Evolutionary conservation across 1,140 invertebrate species (phyloP), one percentile per base, ranked within the genome.

Genomic region (Heliconius melpomene): DNA sequence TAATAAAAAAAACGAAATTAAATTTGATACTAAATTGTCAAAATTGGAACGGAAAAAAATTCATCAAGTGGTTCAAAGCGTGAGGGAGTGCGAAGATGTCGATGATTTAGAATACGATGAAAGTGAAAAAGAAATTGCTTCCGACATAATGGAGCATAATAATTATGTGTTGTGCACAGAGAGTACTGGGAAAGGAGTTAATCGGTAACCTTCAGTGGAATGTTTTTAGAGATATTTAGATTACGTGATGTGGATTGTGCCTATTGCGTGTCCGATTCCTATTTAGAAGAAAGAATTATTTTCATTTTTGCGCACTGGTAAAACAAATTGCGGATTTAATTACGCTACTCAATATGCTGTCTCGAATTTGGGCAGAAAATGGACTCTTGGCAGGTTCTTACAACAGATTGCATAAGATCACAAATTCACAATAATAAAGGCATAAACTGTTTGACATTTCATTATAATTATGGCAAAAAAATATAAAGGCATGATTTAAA

Each of bases 101-200:
- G 84, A 84, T 0, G 77, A 78, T 5, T 13, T 84, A 6, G 70
- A 72, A 0, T 75, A 75, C 3, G 66, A 79, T 3, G 78, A 38
- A 1, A 13, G 38, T 40, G 60, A 66, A 0, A 80, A 40, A 0
- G 75, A 84, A 26, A 52, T 81, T n/a, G 80, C 83, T 0, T 7
- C 77, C 20, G 81, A 89, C 8, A 89, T 90, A 16, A n/a, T 77
- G n/a, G 74, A 77, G 11, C 36, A 81, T 18, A 88, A 87, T 60
- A 80, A 75, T 11, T 90, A 86, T 77, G n/a, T 82, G 1, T 66
- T 90, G 46, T 46, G 32, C 3, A 88, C 88, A 2, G 74, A 85
- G 36, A 89, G 86, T 46, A 54, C 83, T 1, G 87, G 86, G 0
- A 66, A 70, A 9, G 7, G 16, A 2, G 78, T 78, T 2, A 32